phyloP scores from a whole-genome alignment of 2,797 vertebrate genomes.

The Melopsittacus undulatus region DNA sequence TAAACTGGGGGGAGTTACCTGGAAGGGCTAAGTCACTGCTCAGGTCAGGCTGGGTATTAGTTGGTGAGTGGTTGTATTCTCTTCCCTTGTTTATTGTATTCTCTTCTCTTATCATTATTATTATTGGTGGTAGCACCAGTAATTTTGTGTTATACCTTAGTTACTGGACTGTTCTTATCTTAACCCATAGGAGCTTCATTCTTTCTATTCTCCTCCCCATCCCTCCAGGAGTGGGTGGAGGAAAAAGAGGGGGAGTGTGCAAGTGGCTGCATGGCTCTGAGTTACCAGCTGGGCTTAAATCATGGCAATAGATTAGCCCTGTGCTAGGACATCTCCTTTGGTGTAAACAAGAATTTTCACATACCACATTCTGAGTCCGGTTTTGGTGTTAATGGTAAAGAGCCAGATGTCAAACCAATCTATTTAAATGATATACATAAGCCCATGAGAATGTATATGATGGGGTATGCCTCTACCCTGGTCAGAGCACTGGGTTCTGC shows the following conservation, averaged over 20 bases:
- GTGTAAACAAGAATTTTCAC: not conserved
- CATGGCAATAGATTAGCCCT: not conserved
- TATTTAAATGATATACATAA: not conserved
- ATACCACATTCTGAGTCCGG: not conserved
- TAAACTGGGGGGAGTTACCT: not conserved
- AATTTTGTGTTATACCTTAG: not conserved
- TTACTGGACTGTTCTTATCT: not conserved
- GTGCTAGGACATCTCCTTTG: not conserved
- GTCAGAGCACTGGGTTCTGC: not conserved
- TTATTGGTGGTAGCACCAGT: not conserved
- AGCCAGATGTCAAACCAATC: not conserved
- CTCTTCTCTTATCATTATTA: not conserved
- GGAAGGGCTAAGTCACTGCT: not conserved
- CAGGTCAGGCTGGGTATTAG: not conserved
- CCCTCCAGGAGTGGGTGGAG: not conserved
- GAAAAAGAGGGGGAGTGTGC: not conserved
- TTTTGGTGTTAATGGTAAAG: not conserved
- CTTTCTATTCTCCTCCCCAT: not conserved
- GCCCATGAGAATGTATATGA: not conserved
- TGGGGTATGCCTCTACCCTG: not conserved
- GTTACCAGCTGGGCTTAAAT: not conserved
- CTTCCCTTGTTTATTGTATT: too few species aligned
- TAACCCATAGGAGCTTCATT: not conserved
- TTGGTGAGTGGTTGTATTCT: not conserved
- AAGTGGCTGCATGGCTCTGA: not conserved